These are phyloP conservation scores for Palythoa grandiflora DNA, from an alignment of 92 coral and sea anemone species.

Conservation along the genomic window DNA sequence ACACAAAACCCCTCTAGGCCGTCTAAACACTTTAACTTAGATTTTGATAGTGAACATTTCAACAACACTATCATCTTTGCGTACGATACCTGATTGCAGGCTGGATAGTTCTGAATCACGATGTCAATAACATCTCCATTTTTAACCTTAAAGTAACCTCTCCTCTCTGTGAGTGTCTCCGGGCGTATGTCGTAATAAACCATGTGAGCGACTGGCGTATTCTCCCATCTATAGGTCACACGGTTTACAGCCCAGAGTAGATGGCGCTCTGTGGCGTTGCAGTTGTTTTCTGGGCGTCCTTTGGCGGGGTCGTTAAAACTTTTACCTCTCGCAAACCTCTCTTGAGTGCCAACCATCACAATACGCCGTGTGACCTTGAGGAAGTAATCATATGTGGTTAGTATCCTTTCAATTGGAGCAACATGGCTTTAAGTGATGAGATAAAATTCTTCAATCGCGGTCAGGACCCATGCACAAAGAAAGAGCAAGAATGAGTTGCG, in stretches of 20 bases:
- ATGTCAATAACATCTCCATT: constrained; percentile 57
- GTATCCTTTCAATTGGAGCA: no score
- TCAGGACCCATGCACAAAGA: no score
- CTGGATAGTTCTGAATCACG: constrained; percentile 54
- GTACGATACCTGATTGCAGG: constrained; percentile 24
- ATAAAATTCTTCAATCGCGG: no score
- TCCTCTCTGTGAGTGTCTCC: constrained; percentile 38
- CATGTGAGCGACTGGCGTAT: constrained; percentile 49
- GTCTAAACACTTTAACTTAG: no score
- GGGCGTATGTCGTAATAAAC: constrained; percentile 47
- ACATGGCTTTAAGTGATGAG: no score
- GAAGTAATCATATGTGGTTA: background rate
- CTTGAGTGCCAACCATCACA: constrained; percentile 49
- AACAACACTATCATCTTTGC: no score
- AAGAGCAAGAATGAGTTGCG: no score
- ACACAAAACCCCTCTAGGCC: no score
- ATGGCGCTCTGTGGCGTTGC: constrained; percentile 49
- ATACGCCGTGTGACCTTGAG: constrained; percentile 36
- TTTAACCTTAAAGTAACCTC: constrained; percentile 47
- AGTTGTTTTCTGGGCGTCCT: constrained; percentile 45
- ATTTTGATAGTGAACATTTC: no score
- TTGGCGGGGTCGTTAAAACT: constrained; percentile 7
- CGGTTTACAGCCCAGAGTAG: constrained; percentile 48
- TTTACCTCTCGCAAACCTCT: constrained; percentile 24
- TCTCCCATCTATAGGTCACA: constrained; percentile 53